A percentile compares a stretch with the other conserved stretches of the same genome.
phyloP scores from a whole-genome alignment of 2,113 vertebrate genomes.

The Strix aluco region DNA sequence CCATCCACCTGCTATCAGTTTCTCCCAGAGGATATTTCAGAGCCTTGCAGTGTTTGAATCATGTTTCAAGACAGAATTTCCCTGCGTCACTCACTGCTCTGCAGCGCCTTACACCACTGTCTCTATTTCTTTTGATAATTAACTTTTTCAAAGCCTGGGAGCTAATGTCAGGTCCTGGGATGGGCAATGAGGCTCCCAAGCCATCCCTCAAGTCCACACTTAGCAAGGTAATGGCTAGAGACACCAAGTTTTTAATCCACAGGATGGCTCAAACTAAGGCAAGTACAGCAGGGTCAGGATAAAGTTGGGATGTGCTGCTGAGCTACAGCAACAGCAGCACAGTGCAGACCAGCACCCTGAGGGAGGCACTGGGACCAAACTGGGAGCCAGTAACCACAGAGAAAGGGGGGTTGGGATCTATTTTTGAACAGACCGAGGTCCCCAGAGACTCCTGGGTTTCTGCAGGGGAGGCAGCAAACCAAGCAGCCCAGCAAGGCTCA shows the following conservation, averaged over 20 bases:
- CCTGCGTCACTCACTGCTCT: accelerated
- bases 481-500: neutral
- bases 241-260: accelerated
- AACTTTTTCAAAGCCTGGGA: neutral
- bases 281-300: accelerated
- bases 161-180: accelerated
- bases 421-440: neutral
- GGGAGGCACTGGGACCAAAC: neutral
- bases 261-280: neutral
- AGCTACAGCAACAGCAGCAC: neutral
- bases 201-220: neutral
- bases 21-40: neutral
- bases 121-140: neutral
- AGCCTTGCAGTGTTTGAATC: neutral
- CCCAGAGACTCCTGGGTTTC: neutral
- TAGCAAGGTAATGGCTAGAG: accelerated
- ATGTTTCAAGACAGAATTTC: neutral
- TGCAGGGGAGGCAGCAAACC: neutral
- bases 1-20: accelerated
- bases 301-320: neutral
- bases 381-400: neutral
- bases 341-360: neutral
- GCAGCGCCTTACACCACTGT: neutral
- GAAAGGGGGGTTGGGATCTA: neutral
- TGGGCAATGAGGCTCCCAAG: neutral